These are phyloP conservation scores for Atlantisia rogersi DNA, from an alignment of 2,113 vertebrate genomes.

Conservation along the genomic window DNA sequence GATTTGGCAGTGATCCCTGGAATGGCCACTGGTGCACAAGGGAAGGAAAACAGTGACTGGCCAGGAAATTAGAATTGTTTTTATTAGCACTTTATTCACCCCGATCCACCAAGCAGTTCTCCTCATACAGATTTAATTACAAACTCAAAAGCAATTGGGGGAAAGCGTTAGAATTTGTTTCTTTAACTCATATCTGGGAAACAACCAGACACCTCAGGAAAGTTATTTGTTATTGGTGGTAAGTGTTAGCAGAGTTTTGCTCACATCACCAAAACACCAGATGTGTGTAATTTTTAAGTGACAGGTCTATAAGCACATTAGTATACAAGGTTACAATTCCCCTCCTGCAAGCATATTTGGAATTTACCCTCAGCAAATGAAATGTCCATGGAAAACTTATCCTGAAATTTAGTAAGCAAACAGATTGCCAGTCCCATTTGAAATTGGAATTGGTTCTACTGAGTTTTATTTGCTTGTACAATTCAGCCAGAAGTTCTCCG, in stretches of 20 bases:
- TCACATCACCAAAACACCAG: not conserved
- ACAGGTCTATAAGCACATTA: not conserved
- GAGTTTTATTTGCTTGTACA: not conserved
- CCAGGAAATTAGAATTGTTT: constrained; percentile 28
- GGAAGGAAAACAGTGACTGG: not conserved
- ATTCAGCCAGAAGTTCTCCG: not conserved
- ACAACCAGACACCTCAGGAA: not conserved
- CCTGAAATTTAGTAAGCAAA: not conserved
- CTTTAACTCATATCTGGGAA: not conserved
- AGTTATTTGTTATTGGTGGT: not conserved
- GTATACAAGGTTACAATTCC: not conserved
- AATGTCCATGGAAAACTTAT: not conserved
- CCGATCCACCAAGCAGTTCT: not conserved
- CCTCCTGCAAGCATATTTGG: not conserved
- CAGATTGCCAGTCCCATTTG: not conserved
- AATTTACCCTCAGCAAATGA: not conserved
- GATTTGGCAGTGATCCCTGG: constrained; percentile 1
- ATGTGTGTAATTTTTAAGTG: not conserved
- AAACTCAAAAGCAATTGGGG: not conserved
- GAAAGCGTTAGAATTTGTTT: not conserved
- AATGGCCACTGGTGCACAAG: not conserved
- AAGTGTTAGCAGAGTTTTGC: not conserved
- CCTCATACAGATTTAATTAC: not conserved
- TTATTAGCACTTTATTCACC: constrained; percentile 24
- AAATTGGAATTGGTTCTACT: not conserved